Percentiles rank a stretch among this genome's conserved stretches.
phyloP scores from a whole-genome alignment of 2,113 vertebrate genomes.

The Delphinus delphis region DNA sequence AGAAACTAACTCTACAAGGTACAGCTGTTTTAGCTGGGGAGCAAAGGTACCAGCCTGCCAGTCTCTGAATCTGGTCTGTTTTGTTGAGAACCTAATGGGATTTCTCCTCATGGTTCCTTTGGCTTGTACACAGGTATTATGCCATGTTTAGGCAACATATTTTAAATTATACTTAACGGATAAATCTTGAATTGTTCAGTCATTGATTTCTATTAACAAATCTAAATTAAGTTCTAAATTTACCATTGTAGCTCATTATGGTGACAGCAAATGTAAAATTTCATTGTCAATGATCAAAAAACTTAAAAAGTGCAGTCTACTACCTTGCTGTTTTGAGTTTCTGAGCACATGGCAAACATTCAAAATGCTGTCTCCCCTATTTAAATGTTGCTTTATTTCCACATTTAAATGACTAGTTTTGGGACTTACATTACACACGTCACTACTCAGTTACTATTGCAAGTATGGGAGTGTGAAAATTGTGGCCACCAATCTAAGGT shows the following conservation, averaged over 20 bases:
- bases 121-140: fast-evolving
- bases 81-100: not conserved
- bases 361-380: not conserved
- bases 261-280: not conserved
- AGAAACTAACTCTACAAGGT: not conserved
- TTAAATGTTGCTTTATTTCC: not conserved
- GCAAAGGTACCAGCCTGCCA: not conserved
- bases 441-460: not conserved
- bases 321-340: not conserved
- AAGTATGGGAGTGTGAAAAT: not conserved
- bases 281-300: not conserved
- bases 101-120: not conserved
- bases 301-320: not conserved
- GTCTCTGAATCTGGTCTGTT: not conserved
- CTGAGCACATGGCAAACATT: no score
- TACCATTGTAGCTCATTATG: not conserved
- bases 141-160: not conserved
- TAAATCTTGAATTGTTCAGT: not conserved
- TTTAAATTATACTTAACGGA: not conserved
- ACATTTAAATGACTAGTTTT: not conserved
- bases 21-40: not conserved
- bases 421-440: fast-evolving
- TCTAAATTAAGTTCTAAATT: not conserved
- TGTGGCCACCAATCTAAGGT: fast-evolving
- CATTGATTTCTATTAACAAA: not conserved